Conservation (phyloP, 2,888 invertebrate genomes). For the Drosophila falleni region DNA sequence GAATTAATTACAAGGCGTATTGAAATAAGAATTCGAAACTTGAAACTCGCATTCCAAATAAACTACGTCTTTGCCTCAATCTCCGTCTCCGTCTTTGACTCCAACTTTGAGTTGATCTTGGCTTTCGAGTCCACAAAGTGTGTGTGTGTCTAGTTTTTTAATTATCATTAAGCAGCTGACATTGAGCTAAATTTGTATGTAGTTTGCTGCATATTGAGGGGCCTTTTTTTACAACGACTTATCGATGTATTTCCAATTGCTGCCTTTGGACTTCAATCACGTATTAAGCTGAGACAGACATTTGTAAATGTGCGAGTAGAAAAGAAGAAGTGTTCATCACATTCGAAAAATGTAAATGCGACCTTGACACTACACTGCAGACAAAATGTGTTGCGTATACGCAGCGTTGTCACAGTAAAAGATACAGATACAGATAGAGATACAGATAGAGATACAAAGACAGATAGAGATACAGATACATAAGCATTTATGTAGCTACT, state of each 20-base stretch:
- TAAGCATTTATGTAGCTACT: neutral
- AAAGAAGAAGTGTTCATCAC: conserved; percentile 5
- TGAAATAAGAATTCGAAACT: conserved; percentile 45
- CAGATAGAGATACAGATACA: neutral
- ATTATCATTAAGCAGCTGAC: conserved; percentile 67
- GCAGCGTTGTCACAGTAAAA: conserved; percentile 35
- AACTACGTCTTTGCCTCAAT: neutral
- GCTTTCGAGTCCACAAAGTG: conserved; percentile 22
- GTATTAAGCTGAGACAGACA: conserved; percentile 9
- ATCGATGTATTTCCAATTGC: conserved; percentile 35
- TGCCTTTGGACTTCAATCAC: conserved; percentile 24
- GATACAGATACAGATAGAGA: neutral
- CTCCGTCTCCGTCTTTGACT: neutral
- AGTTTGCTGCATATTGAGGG: conserved; percentile 21
- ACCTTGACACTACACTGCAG: conserved; percentile 56
- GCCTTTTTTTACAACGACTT: too few relatives aligned
- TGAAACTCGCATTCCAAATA: conserved; percentile 5
- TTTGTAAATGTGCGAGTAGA: neutral
- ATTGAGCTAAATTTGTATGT: conserved; percentile 73
- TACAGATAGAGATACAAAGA: neutral
- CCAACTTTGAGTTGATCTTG: conserved; percentile 22
- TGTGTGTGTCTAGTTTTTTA: conserved; percentile 43
- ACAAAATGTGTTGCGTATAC: conserved; percentile 65
- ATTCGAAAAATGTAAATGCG: conserved; percentile 35
- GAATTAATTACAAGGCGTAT: conserved; percentile 48